phyloP scores from a whole-genome alignment of 2,797 vertebrate genomes.

The Muraenolepis orangiensis region DNA sequence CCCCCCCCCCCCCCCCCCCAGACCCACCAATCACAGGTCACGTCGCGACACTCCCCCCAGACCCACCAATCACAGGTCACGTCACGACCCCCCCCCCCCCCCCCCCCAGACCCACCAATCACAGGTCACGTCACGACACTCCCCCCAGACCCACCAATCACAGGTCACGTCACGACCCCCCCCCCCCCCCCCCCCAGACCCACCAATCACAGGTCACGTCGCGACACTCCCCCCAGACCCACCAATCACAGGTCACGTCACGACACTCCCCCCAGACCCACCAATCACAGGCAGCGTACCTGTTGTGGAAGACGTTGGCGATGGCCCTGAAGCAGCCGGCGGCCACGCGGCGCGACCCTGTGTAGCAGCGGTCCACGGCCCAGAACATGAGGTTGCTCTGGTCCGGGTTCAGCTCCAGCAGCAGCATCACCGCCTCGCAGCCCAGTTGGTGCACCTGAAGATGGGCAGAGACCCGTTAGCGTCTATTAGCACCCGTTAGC shows the following conservation, averaged over 20 bases:
- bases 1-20: too few species aligned
- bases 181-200: too few species aligned
- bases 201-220: too few species aligned
- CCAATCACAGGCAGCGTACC: conserved; percentile 62
- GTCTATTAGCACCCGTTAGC: neutral
- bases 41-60: neutral
- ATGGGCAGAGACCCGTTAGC: neutral
- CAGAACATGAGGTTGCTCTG: conserved; percentile 99
- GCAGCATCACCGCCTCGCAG: conserved; percentile 94
- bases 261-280: neutral
- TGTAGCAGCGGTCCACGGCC: conserved; percentile 98
- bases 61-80: neutral
- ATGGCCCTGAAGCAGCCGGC: conserved; percentile 97
- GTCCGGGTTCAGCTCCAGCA: conserved; percentile 96
- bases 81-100: too few species aligned
- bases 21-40: neutral
- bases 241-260: neutral
- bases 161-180: too few species aligned
- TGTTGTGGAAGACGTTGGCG: conserved; percentile 96
- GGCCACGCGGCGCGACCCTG: conserved; percentile 90
- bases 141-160: too few species aligned
- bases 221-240: too few species aligned
- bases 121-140: too few species aligned
- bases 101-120: too few species aligned
- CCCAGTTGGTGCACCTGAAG: conserved; percentile 94